A percentile compares a stretch with the other conserved stretches of the same genome.
These are phyloP conservation scores for Struthidea cinerea DNA, from an alignment of 2,113 vertebrate species.

Conservation along the genomic window DNA sequence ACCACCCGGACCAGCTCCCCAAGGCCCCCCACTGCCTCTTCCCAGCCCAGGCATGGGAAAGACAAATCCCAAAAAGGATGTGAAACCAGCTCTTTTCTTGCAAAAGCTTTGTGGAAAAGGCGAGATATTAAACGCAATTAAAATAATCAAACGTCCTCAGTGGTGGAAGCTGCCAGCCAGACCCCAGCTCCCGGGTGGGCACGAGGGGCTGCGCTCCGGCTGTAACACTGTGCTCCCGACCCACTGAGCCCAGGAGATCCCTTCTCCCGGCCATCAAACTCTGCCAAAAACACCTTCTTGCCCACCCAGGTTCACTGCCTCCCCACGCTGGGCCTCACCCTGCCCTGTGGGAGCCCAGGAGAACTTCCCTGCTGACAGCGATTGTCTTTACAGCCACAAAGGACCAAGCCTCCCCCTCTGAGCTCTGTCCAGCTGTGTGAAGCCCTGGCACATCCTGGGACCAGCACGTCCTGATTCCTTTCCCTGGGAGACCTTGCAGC, in stretches of 20 bases:
- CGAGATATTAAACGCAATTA: neutral
- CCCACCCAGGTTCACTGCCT: neutral
- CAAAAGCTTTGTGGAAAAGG: neutral
- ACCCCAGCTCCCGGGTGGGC: neutral
- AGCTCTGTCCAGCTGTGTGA: neutral
- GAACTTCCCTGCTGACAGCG: rapidly evolving
- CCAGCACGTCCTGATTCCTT: rapidly evolving
- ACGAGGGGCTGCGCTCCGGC: rapidly evolving
- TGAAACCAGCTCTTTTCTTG: neutral
- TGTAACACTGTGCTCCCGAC: rapidly evolving
- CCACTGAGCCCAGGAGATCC: neutral
- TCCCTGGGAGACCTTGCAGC: neutral
- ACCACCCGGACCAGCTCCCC: neutral
- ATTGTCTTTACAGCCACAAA: neutral
- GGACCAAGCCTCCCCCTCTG: rapidly evolving
- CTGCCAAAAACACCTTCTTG: neutral
- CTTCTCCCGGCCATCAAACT: neutral
- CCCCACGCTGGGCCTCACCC: rapidly evolving
- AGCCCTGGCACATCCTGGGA: neutral
- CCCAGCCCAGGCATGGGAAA: neutral
- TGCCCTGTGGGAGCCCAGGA: neutral
- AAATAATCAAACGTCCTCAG: neutral
- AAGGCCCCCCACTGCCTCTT: neutral
- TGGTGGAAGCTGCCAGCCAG: neutral
- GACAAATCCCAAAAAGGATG: neutral